Base-by-base conservation (phyloP, 1,140 invertebrate species). In the Mactra quadrangularis region DNA sequence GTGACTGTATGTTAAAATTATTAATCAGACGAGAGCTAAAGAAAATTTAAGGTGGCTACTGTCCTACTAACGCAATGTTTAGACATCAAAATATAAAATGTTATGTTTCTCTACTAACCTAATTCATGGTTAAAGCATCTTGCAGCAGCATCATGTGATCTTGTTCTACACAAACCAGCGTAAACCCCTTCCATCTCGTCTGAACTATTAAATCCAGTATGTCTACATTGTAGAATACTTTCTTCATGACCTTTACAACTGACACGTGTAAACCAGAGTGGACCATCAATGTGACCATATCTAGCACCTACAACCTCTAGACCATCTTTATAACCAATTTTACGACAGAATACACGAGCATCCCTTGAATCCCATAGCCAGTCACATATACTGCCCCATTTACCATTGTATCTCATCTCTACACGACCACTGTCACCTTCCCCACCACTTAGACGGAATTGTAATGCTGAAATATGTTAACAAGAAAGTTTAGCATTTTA, bases 311-410 rank as follows among this genome's bases (percentile, higher is more conserved):
- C 50, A 25, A 84, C 68, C 22, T 71, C 66, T 7, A 84, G 74
- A 22, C 83, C 83, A 41, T 78, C 75, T 25, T n/a, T n/a, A 33
- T 79, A 79, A 11, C 68, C 68, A 35, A 78, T 38, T 45, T 47
- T 59, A n/a, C 86, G 75, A 75, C 88, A 89, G 45, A 87, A 81
- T 2, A 88, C 94, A 82, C 95, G 92, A 0, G 96, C 96, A 84
- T 96, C 95, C 27, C 91, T 93, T 41, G 96, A 91, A 0, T 94
- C 95, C 87, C 96, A 96, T 68, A 94, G 94, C 87, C 96, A 95
- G 88, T 96, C 96, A 90, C 96, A 97, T n/a, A 97, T 94, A 83
- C 95, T 94, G 1, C 96, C 96, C 94, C 95, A 96, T 75, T 94
- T 93, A 1, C 95, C 95, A 83, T 94, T 94, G 25, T 95, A 94